phyloP scores from a whole-genome alignment of 2,888 invertebrate genomes.

The Digitonthophagus gazella region DNA sequence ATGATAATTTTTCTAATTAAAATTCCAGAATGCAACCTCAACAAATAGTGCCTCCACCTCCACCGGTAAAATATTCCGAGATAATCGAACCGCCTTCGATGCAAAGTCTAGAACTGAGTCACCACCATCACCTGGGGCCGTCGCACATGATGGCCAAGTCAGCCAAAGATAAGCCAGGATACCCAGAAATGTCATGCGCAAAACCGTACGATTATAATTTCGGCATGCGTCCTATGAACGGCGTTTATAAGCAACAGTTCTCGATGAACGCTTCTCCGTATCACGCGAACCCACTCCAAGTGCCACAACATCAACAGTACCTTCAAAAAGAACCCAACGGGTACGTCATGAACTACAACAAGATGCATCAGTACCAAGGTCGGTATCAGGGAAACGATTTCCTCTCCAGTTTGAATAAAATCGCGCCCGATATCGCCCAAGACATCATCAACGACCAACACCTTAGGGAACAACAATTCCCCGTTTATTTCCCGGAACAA shows the following conservation, averaged over 20 bases:
- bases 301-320: conserved; percentile 20
- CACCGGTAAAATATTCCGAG: conserved; percentile 48
- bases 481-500: conserved; percentile 38
- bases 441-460: conserved; percentile 45
- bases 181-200: conserved; percentile 15
- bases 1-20: conserved; percentile 27
- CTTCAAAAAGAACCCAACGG: conserved; percentile 28
- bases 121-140: conserved; percentile 37
- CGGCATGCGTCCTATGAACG: conserved; percentile 21
- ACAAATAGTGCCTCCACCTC: conserved; percentile 27
- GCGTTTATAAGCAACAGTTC: conserved; percentile 38
- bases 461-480: conserved; percentile 40
- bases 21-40: conserved; percentile 25
- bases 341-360: conserved; percentile 33
- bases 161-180: conserved; percentile 45
- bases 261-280: conserved; percentile 24
- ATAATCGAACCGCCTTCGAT: conserved; percentile 38
- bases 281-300: no score
- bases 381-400: conserved; percentile 41
- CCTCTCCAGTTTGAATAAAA: conserved; percentile 42
- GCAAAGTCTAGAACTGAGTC: not conserved
- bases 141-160: conserved; percentile 37
- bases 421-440: conserved; percentile 45
- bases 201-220: conserved; percentile 8
- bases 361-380: conserved; percentile 31